A percentile compares a stretch with the other conserved stretches of the same genome.
Evolutionary conservation across 2,888 invertebrate species (phyloP).

Genomic region (Apotomis betuletana): DNA sequence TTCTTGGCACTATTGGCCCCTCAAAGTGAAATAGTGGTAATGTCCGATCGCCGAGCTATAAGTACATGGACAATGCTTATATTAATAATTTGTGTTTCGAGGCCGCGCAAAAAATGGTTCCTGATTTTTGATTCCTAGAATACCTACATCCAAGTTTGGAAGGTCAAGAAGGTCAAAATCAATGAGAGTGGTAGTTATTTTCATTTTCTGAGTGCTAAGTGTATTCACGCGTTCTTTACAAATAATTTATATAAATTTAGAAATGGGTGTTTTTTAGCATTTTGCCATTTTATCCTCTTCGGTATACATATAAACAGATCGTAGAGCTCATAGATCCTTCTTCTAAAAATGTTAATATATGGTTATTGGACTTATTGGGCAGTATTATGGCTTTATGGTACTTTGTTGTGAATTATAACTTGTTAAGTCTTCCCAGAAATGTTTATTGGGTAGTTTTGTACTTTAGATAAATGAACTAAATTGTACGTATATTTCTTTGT

Average conservation of each 20-base stretch:
- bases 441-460: neutral
- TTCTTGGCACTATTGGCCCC: too few species aligned
- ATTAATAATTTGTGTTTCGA: too few species aligned
- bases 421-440: conserved; percentile 18
- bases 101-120: too few species aligned
- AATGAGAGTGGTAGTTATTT: neutral
- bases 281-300: neutral
- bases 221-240: neutral
- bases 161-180: too few species aligned
- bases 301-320: neutral
- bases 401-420: neutral
- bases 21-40: too few species aligned
- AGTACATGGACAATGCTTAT: too few species aligned
- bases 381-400: neutral
- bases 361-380: too few species aligned
- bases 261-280: neutral
- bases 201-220: neutral
- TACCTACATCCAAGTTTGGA: too few species aligned
- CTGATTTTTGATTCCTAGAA: too few species aligned
- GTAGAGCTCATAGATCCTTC: neutral
- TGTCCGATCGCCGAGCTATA: too few species aligned
- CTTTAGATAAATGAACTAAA: neutral
- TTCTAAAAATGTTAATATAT: neutral
- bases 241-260: neutral
- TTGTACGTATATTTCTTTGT: neutral